Percentiles rank a stretch among this genome's conserved stretches.
Conservation (phyloP, 2,797 vertebrate genomes). For the Oryzias sinensis region DNA sequence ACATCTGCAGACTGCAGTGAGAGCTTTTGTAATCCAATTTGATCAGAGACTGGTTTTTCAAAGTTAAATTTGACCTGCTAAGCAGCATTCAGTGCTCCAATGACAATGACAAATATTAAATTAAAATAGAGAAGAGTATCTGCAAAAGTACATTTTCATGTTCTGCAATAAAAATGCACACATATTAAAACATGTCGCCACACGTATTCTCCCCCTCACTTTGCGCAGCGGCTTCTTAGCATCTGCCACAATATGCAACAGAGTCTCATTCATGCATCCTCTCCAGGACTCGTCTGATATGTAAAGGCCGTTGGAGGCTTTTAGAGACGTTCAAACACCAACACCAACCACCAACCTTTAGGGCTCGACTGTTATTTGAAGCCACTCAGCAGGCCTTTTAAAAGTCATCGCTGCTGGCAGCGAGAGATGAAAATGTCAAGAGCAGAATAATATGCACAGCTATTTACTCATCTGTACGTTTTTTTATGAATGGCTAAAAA, state of each 20-base stretch:
- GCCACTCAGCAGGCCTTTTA: constrained; percentile 32
- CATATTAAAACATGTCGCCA: too few relatives aligned
- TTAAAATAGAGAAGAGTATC: background rate
- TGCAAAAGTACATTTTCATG: background rate
- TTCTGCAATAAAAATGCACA: too few relatives aligned
- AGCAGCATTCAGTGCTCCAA: constrained; percentile 27
- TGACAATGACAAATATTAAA: constrained; percentile 4
- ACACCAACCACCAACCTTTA: constrained; percentile 31
- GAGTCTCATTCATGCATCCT: constrained; percentile 29
- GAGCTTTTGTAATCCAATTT: constrained; percentile 40
- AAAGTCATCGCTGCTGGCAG: constrained; percentile 21
- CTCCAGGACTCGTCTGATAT: constrained; percentile 12
- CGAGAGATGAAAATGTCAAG: constrained; percentile 26
- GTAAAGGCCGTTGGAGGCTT: constrained; percentile 30
- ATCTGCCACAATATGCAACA: constrained; percentile 32
- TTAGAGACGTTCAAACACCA: constrained; percentile 31
- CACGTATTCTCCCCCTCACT: constrained; percentile 5
- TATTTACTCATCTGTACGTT: constrained; percentile 13
- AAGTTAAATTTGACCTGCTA: constrained; percentile 28
- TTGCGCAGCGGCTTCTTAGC: constrained; percentile 25
- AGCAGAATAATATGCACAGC: constrained; percentile 14
- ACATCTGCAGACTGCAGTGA: constrained; percentile 32
- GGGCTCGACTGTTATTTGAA: constrained; percentile 38
- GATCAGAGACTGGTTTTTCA: constrained; percentile 26
- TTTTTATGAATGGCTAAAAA: constrained; percentile 16